Base-by-base conservation (phyloP, 2,797 vertebrate species). In the Silurus lanzhouensis region DNA sequence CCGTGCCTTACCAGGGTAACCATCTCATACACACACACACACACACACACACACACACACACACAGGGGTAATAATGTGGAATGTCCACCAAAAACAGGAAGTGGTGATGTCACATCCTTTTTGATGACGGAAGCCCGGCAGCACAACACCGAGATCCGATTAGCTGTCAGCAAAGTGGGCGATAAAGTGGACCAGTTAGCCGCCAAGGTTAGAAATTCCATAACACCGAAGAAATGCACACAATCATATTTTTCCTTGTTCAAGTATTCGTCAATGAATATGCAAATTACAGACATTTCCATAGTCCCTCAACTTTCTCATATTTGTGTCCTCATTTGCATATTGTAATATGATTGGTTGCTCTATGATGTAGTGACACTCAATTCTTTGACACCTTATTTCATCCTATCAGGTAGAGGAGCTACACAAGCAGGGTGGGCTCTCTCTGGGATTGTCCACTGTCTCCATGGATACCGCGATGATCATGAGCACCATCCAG, bases 401-500 rank as follows among this genome's bases (percentile, higher is more conserved):
- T 46, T 85, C 5, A 8, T 46, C 55, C 89, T 79, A 57, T 58
- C 92, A 99, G 98, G 92, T 99, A 9, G 95, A 99, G 80, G 96
- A 96, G 84, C 88, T 99, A 57, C 96, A 97, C 89, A 97, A 94
- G 88, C 96, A 97, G 1, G 85, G 94, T 46, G 92, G 91, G 57
- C 92, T 93, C 38, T 93, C 94, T 5, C 87, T 94, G 1, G 94
- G 94, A n/a, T 91, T 97, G 87, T 94, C 96, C 0, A 94, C 93
- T 0, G 94, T 98, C 83, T 96, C 97, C 0, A 97, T 99, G 98
- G 98, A 99, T 92, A 97, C 98, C 0, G 95, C 96, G 80, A 97
- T 99, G 97, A 96, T 99, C 87, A 95, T 98, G 94, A 96, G 96
- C 94, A 99, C 96, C 88, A 97, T 99, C 88, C 98, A 98, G 66